A percentile compares a stretch with the other conserved stretches of the same genome.
Evolutionary conservation across 2,797 vertebrate species (phyloP).

Genomic region (Etheostoma perlongum): DNA sequence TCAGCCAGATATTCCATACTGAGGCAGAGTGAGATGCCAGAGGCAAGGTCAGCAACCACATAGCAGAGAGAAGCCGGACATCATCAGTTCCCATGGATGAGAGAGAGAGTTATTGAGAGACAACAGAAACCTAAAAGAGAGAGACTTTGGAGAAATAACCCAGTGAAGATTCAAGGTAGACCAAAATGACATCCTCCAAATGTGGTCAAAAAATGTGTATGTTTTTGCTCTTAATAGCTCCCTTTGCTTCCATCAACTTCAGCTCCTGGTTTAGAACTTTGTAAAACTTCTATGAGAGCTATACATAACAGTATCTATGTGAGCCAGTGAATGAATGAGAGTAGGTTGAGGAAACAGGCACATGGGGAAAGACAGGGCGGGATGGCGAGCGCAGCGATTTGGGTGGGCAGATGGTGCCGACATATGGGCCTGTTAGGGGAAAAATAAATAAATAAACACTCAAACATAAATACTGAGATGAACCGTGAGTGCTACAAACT

Average conservation of each 20-base stretch:
- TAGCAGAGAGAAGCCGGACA: slow-evolving; percentile 27
- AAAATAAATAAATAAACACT: slow-evolving; percentile 84
- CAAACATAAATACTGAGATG: slow-evolving; percentile 77
- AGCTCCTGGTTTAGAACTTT: slow-evolving; percentile 5
- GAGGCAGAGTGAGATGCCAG: slow-evolving; percentile 39
- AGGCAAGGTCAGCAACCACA: slow-evolving; percentile 63
- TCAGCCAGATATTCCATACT: slow-evolving; percentile 19
- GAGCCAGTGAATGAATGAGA: slow-evolving; percentile 44
- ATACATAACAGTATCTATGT: slow-evolving; percentile 31
- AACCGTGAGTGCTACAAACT: slow-evolving; percentile 73
- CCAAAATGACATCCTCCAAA: background rate
- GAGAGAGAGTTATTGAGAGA: slow-evolving; percentile 17
- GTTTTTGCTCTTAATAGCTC: background rate
- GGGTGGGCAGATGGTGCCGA: slow-evolving; percentile 75
- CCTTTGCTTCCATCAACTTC: slow-evolving; percentile 1
- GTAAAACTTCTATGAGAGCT: slow-evolving; percentile 42
- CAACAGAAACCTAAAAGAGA: background rate
- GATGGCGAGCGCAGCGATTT: slow-evolving; percentile 60
- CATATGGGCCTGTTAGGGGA: slow-evolving; percentile 82
- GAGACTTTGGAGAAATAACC: background rate
- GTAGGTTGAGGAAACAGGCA: slow-evolving; percentile 53
- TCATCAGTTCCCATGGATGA: slow-evolving; percentile 34
- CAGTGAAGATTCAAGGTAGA: background rate
- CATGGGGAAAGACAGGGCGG: slow-evolving; percentile 51
- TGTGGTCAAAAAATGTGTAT: background rate